Evolutionary conservation across 1,140 invertebrate species (phyloP), one percentile per base, ranked within the genome.

Genomic region (Bicyclus anynana): DNA sequence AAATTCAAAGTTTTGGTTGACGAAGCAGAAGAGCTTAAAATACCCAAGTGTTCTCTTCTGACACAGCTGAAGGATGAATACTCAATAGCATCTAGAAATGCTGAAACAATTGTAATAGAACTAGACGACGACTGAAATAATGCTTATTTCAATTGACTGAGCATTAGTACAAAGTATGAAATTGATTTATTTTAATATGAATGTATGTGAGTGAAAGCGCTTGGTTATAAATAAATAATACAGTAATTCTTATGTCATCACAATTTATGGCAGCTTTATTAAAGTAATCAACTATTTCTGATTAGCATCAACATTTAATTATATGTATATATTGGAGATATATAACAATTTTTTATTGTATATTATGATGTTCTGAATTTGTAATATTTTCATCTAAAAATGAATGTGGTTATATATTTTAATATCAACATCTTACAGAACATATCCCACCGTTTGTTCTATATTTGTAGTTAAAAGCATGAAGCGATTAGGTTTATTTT

Each of bases 1-100:
- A 94, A 94, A 53, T 77, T 97, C 47, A 89, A 87, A 69, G 37
- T 71, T 46, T 69, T 90, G 21, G 70, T 89, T 40, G 84, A 85
- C 74, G 85, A 89, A 49, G 84, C 87, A 20, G 80, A 86, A 53
- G 83, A 87, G 69, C 69, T 90, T 10, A 89, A 88, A 78, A 88
- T 90, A 74, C 87, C 89, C 72, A 90, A 89, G 67, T 89, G 87
- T 71, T 70, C 66, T 51, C 65, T 90, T 44, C 66, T 89, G 52
- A 65, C 81, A 57, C 77, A 84, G 53, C 66, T 90, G 44, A 80
- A 78, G 55, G 75, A 82, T 26, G 85, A 89, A 64, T 85, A 82
- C 59, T 72, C 72, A 53, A 87, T 85, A 64, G 75, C 77, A 21
- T 77, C 73, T 46, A 72, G 81, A 51, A 80, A 80, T 76, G 56